Base-by-base conservation (phyloP, 2,113 vertebrate species). In the Rhizomys pruinosus region DNA sequence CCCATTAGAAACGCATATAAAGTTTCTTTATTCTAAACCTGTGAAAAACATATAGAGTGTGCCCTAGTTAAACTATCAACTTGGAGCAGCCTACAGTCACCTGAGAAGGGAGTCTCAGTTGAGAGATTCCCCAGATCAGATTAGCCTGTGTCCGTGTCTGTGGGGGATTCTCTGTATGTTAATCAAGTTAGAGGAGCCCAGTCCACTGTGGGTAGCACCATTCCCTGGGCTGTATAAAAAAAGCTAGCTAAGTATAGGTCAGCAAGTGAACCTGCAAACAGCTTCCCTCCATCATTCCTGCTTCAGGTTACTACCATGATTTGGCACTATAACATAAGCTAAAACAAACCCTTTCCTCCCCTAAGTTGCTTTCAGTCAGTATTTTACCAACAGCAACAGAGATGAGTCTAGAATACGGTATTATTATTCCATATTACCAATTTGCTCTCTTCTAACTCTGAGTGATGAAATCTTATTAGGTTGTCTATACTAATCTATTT, bases 401-500 rank as follows among this genome's bases (percentile, higher is more conserved):
- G 80, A 44, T 82, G 61, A 82, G 44, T 20, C 64, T 82, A 66
- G 39, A 64, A 82, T 39, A 82, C 44, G 37, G 12, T 61, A 13
- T n/a, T 89, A 55, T 55, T 77, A 66, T 90, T 91, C 57, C 64
- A 64, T 64, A 79, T 55, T 92, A 91, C 57, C 81, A 95, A 44
- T n/a, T 29, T 57, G 9, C 15, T 81, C 42, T 74, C 91, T 57
- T 52, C 59, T 91, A 71, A 85, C 76, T 91, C 77, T 34, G 11
- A 66, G 59, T 57, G 84, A 34, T 0, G 37, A 84, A 55, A 64
- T 20, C 29, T 74, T 79, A 87, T 87, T 87, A 79, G 87, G 32
- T 57, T 66, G 71, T 20, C 17, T 95, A 32, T 15, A 37, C 66
- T 84, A 72, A 73, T 78, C n/a, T n/a, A 34, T 19, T 72, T 77